Evolutionary conservation across 2,113 vertebrate genomes (phyloP).

Genomic region (Apus apus): DNA sequence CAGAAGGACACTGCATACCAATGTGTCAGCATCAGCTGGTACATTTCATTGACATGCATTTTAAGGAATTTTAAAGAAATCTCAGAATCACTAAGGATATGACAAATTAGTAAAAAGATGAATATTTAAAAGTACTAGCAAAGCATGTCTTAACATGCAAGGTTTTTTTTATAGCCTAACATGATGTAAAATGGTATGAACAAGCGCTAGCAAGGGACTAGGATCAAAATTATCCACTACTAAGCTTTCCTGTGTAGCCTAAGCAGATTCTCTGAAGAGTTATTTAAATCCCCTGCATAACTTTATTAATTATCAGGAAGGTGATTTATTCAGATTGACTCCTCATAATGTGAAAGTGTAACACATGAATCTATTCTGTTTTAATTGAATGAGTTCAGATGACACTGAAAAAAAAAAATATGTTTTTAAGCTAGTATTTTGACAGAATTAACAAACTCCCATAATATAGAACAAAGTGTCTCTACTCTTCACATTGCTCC

Average conservation of each 20-base stretch:
- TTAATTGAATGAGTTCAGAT: background rate
- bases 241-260: background rate
- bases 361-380: background rate
- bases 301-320: slow-evolving; percentile 12
- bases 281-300: background rate
- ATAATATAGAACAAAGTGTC: background rate
- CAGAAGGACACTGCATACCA: background rate
- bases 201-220: background rate
- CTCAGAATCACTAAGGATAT: background rate
- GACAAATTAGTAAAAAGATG: slow-evolving; percentile 11
- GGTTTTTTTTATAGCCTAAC: background rate
- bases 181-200: background rate
- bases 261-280: background rate
- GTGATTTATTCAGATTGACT: background rate
- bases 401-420: background rate
- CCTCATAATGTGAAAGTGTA: background rate
- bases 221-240: background rate
- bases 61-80: background rate
- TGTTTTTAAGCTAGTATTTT: background rate
- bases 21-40: background rate
- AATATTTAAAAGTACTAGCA: slow-evolving; percentile 11
- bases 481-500: background rate
- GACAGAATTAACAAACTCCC: background rate
- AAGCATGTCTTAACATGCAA: background rate
- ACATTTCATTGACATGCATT: background rate